Conservation (phyloP, 2,113 vertebrate species). For the Planiliza haematocheilus region DNA sequence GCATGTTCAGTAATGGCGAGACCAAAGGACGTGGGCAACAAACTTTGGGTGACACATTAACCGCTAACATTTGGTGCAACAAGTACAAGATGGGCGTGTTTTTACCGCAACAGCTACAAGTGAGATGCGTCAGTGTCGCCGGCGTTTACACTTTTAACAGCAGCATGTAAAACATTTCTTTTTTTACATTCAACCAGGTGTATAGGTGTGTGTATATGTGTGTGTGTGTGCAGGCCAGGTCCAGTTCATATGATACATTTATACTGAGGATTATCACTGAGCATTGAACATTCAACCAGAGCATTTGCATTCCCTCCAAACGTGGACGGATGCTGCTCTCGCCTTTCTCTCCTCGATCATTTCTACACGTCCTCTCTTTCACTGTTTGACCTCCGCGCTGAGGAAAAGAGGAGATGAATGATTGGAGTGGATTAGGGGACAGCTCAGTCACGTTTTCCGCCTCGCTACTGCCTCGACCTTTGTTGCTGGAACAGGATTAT, state of each 20-base stretch:
- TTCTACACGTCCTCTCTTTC: slow-evolving; percentile 51
- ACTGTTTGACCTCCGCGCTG: slow-evolving; percentile 33
- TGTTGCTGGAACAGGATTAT: slow-evolving; percentile 12
- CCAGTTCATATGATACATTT: slow-evolving; percentile 63
- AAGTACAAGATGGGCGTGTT: slow-evolving; percentile 59
- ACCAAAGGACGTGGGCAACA: slow-evolving; percentile 59
- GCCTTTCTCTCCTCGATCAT: slow-evolving; percentile 20
- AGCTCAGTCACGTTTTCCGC: slow-evolving; percentile 57
- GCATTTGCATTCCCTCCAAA: slow-evolving; percentile 28
- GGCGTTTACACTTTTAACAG: slow-evolving; percentile 68
- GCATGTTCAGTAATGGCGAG: slow-evolving; percentile 50
- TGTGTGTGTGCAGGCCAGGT: slow-evolving; percentile 63
- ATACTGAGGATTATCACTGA: slow-evolving; percentile 60
- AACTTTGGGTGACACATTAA: slow-evolving; percentile 63
- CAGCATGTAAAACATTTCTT: slow-evolving; percentile 72
- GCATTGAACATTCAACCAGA: slow-evolving; percentile 74
- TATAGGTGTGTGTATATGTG: slow-evolving; percentile 40
- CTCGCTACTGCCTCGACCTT: slow-evolving; percentile 26
- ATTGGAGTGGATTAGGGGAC: slow-evolving; percentile 62
- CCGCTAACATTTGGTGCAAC: slow-evolving; percentile 65
- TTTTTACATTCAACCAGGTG: slow-evolving; percentile 80
- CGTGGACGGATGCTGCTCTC: slow-evolving; percentile 26
- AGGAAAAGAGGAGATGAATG: slow-evolving; percentile 49
- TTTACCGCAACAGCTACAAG: slow-evolving; percentile 56
- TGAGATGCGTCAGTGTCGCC: slow-evolving; percentile 66